Conservation (phyloP, 2,888 invertebrate genomes). For the Carabus problematicus region DNA sequence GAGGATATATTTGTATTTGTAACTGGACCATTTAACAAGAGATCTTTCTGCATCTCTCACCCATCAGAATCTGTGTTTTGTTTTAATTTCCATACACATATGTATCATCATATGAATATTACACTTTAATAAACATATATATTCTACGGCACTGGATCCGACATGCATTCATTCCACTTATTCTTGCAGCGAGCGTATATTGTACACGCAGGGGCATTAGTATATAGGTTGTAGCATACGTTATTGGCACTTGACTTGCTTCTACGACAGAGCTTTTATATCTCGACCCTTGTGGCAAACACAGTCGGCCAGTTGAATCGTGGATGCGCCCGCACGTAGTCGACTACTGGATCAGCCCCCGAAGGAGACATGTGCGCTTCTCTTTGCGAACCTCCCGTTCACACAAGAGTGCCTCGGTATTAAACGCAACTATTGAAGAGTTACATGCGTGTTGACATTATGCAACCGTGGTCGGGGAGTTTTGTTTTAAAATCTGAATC, state of each 20-base stretch:
- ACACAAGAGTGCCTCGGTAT: neutral
- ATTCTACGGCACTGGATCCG: too few relatives aligned
- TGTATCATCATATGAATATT: too few relatives aligned
- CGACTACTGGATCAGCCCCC: neutral
- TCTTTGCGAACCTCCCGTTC: conserved; percentile 4
- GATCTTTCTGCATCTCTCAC: too few relatives aligned
- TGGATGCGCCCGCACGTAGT: neutral
- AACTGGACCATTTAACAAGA: too few relatives aligned
- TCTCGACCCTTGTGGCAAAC: conserved; percentile 13
- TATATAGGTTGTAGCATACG: conserved; percentile 8
- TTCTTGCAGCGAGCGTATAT: too few relatives aligned
- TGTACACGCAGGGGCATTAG: neutral
- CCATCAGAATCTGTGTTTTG: too few relatives aligned
- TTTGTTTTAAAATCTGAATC: conserved; percentile 14
- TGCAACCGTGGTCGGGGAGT: conserved; percentile 6
- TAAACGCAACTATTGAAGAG: neutral
- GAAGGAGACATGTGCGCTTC: neutral
- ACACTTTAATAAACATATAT: too few relatives aligned
- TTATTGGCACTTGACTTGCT: conserved; percentile 18
- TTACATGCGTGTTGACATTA: conserved; percentile 12
- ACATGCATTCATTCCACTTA: too few relatives aligned
- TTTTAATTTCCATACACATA: too few relatives aligned
- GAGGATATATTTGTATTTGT: too few relatives aligned
- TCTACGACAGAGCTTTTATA: conserved; percentile 11
- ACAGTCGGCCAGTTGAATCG: neutral